Evolutionary conservation across 2,888 invertebrate genomes (phyloP), one percentile per base, ranked within the genome.

Genomic region (Chydorus sphaericus): DNA sequence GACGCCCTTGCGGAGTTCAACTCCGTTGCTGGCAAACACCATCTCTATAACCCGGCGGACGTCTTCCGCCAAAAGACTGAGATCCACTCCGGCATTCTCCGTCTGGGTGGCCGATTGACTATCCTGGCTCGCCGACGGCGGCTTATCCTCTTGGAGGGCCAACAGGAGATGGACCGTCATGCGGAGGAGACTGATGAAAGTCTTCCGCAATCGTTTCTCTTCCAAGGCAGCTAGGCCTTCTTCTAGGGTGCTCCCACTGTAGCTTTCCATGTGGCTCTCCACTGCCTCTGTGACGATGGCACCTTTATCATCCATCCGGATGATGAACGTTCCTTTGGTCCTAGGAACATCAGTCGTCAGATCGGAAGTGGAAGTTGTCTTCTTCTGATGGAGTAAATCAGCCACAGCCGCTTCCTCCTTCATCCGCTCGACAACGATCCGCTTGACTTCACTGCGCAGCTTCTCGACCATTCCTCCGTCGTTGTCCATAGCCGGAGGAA

Each of bases 381-480:
- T 44, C 20, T 44, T 44, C 4, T 26, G 44, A 14, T 44, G 44
- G n/a, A n/a, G n/a, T n/a, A n/a, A n/a, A n/a, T n/a, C n/a, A n/a
- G n/a, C n/a, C n/a, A n/a, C n/a, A 4, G 23, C 44, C 1, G 30
- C 31, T 20, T 50, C 50, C 11, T 52, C 52, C 23, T 52, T 33
- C 52, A 52, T 52, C 8, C 36, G 31, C 6, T 52, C 52, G 10
- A 52, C 33, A 16, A 52, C 52, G 52, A 52, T 52, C 10, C 52
- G 52, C 26, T 52, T 52, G 5, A 52, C 52, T 36, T 52, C 52
- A 23, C 33, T 52, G 20, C 52, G 52, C 30, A 52, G 52, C 18
- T 52, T 52, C 37, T 52, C 52, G 6, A 52, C 52, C 33, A 36
- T 36, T 3, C 33, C 31, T 8, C 20, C 39, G 10, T 33, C 36